These are phyloP conservation scores for Allolobophora icterica DNA, from an alignment of 2,888 invertebrate genomes.

Conservation along the genomic window DNA sequence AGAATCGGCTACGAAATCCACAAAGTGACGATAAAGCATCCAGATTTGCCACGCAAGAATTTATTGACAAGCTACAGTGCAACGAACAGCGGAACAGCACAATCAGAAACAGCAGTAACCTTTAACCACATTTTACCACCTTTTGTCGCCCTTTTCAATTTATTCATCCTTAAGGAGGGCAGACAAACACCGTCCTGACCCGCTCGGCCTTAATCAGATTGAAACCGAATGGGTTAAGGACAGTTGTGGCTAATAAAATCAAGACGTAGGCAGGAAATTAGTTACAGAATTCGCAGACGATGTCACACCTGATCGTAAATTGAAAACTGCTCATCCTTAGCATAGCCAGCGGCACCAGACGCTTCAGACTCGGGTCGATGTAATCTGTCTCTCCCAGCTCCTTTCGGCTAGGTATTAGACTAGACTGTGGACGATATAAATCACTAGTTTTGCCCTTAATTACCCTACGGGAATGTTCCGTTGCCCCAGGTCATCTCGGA, in stretches of 20 bases:
- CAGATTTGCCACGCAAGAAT: no score
- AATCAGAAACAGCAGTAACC: background rate
- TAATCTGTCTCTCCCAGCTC: background rate
- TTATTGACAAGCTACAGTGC: no score
- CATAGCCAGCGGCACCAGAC: background rate
- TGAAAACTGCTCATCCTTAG: background rate
- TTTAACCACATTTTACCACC: background rate
- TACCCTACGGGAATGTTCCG: background rate
- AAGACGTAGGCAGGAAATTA: background rate
- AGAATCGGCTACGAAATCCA: no score
- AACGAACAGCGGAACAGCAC: no score
- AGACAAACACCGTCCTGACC: background rate
- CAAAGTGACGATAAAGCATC: no score
- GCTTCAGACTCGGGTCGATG: background rate
- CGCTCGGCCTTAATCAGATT: background rate
- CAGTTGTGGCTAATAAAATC: background rate
- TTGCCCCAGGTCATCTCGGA: background rate
- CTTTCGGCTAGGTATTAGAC: background rate
- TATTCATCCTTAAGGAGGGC: background rate
- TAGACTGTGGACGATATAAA: background rate
- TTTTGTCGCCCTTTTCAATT: slow-evolving; percentile 6
- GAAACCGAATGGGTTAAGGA: background rate
- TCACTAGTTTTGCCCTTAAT: background rate
- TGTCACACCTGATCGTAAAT: background rate
- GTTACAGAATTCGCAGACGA: background rate